phyloP scores from a whole-genome alignment of 2,797 vertebrate genomes.

The Coregonus sp. region DNA sequence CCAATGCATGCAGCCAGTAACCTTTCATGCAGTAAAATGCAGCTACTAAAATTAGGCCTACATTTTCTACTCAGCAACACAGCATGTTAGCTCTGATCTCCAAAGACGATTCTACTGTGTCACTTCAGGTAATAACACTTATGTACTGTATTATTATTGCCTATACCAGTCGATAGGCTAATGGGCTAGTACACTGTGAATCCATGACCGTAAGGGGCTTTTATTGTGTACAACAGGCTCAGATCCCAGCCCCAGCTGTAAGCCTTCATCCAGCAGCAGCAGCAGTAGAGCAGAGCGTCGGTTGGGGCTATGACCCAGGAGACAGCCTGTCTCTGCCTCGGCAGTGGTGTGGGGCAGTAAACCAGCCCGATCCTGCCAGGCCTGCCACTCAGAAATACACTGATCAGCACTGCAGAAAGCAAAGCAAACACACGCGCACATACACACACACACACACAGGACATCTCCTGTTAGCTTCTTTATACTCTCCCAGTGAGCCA shows the following conservation, averaged over 20 bases:
- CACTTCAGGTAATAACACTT: not conserved
- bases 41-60: not conserved
- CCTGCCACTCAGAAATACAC: not conserved
- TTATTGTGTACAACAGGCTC: too few species aligned
- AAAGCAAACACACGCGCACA: too few species aligned
- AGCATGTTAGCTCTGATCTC: not conserved
- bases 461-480: conserved; percentile 2
- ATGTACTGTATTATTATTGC: too few species aligned
- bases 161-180: not conserved
- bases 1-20: not conserved
- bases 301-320: conserved; percentile 6
- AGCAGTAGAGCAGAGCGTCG: not conserved
- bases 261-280: conserved; percentile 1
- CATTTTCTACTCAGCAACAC: not conserved
- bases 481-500: not conserved
- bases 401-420: not conserved
- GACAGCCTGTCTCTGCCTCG: not conserved
- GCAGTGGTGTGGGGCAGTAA: conserved; percentile 5
- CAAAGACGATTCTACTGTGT: not conserved
- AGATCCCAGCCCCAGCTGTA: not conserved
- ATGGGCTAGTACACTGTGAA: not conserved
- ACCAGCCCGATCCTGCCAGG: conserved; percentile 1
- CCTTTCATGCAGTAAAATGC: not conserved
- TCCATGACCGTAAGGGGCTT: not conserved
- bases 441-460: not conserved